These are phyloP conservation scores for Hemithea aestivaria DNA, from an alignment of 2,888 invertebrate genomes.

Conservation along the genomic window DNA sequence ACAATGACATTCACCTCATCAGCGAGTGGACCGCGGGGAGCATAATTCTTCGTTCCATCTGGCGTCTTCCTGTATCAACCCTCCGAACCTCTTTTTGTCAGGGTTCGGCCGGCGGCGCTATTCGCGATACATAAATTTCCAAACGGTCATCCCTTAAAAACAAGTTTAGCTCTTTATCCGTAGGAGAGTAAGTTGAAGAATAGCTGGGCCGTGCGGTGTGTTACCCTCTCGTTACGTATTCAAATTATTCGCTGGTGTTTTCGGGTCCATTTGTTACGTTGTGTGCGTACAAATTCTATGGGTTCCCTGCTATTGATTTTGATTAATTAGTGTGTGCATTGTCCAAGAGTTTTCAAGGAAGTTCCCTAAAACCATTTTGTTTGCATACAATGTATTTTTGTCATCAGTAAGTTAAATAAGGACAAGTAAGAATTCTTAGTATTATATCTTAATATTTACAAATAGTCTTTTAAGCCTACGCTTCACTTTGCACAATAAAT, in stretches of 20 bases:
- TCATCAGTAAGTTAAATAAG: too few relatives aligned
- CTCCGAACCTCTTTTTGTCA: constrained; percentile 67
- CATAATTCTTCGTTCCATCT: constrained; percentile 76
- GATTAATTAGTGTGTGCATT: constrained; percentile 51
- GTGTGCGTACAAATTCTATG: constrained; percentile 51
- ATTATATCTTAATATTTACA: too few relatives aligned
- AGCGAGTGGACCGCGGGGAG: constrained; percentile 75
- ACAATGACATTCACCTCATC: constrained; percentile 78
- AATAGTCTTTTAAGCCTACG: too few relatives aligned
- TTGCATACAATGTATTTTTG: too few relatives aligned
- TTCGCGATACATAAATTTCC: constrained; percentile 77
- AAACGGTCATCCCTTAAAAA: constrained; percentile 80
- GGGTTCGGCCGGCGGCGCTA: constrained; percentile 69
- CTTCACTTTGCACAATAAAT: too few relatives aligned
- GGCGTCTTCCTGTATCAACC: constrained; percentile 75
- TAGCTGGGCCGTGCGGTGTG: constrained; percentile 56
- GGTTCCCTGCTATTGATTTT: constrained; percentile 44
- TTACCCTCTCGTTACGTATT: constrained; percentile 77
- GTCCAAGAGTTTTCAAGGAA: constrained; percentile 17
- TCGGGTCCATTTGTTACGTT: constrained; percentile 63
- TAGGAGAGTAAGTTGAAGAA: constrained; percentile 72
- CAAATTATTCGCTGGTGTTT: constrained; percentile 74
- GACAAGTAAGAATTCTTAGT: too few relatives aligned
- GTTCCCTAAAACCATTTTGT: constrained; percentile 6
- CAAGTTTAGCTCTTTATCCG: constrained; percentile 78